Percentiles rank a stretch among this genome's conserved stretches.
These are phyloP conservation scores for Xestia xanthographa DNA, from an alignment of 2,888 invertebrate genomes.

Conservation along the genomic window DNA sequence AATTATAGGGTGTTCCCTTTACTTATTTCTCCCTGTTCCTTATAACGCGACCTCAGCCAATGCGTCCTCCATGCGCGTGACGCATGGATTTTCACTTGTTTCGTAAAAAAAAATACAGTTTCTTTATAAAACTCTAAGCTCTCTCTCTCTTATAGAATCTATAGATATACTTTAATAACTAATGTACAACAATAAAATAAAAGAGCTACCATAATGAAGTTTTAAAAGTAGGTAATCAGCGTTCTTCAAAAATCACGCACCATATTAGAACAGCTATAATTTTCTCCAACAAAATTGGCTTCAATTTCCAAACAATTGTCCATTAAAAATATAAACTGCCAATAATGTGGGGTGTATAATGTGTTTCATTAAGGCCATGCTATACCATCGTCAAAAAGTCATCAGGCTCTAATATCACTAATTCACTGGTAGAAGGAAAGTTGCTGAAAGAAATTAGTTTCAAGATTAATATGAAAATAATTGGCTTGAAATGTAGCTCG, in stretches of 20 bases:
- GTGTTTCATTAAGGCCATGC: constrained; percentile 74
- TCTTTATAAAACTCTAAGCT: no score
- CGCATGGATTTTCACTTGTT: no score
- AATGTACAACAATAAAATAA: not conserved
- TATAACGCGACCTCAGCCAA: no score
- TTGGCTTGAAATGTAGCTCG: constrained; percentile 39
- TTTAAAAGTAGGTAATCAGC: not conserved
- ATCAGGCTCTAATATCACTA: constrained; percentile 60
- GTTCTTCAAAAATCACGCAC: not conserved
- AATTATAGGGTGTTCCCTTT: no score
- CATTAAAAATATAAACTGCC: constrained; percentile 50
- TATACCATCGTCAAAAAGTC: constrained; percentile 77
- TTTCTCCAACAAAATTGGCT: constrained; percentile 10
- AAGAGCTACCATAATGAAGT: not conserved
- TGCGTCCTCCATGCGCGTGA: no score
- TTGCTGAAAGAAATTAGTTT: constrained; percentile 46
- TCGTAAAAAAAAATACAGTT: no score
- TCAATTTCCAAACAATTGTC: constrained; percentile 12
- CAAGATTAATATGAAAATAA: constrained; percentile 59
- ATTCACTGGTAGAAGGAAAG: constrained; percentile 1
- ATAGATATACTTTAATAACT: no score
- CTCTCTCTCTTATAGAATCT: no score
- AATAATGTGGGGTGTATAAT: constrained; percentile 57
- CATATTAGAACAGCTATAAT: not conserved
- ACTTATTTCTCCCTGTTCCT: no score